phyloP scores from a whole-genome alignment of 2,797 vertebrate species.

The Artibeus lituratus region DNA sequence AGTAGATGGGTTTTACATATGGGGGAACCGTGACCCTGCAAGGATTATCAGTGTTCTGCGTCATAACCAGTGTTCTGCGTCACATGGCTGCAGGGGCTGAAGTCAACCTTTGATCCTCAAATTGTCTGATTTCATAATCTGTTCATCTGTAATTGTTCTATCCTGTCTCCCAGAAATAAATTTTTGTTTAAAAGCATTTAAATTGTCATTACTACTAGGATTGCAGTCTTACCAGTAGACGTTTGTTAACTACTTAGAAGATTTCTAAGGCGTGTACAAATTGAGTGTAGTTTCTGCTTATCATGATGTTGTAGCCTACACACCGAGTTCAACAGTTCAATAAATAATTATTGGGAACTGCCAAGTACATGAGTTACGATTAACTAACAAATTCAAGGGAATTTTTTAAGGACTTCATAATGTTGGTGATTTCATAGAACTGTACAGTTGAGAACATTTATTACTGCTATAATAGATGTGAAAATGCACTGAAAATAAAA shows the following conservation, averaged over 20 bases:
- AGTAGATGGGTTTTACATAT: background rate
- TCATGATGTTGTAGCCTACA: background rate
- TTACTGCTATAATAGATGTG: background rate
- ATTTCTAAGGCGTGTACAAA: background rate
- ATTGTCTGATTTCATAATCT: background rate
- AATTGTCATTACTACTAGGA: background rate
- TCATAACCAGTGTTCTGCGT: background rate
- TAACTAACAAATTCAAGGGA: background rate
- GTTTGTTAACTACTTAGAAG: background rate
- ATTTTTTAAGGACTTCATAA: background rate
- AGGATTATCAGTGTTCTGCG: background rate
- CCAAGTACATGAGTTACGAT: background rate
- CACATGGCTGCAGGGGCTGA: background rate
- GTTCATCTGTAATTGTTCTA: background rate
- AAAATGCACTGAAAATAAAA: background rate
- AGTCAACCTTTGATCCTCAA: background rate
- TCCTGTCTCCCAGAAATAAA: background rate
- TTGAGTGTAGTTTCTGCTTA: background rate
- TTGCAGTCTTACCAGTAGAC: background rate
- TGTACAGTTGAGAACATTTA: background rate
- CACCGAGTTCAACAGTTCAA: background rate
- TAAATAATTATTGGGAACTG: background rate
- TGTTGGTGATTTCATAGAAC: background rate
- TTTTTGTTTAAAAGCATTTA: constrained; percentile 1
- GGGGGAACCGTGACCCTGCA: background rate